These are phyloP conservation scores for Athalia rosae DNA, from an alignment of 2,888 invertebrate species.

Conservation along the genomic window DNA sequence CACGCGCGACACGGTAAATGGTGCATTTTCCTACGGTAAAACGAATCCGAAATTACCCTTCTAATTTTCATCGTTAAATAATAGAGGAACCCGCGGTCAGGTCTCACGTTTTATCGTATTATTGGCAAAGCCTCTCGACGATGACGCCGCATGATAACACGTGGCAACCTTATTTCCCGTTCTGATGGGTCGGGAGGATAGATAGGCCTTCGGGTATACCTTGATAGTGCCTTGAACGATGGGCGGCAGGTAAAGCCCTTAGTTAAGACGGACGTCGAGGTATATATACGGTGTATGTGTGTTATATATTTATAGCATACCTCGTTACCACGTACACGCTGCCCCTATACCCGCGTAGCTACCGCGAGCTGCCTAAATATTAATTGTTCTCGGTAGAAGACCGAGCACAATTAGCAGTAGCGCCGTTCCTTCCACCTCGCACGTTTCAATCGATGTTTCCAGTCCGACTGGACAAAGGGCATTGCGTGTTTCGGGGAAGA, in stretches of 20 bases:
- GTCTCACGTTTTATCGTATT: not conserved
- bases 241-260: not conserved
- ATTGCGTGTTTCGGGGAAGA: slow-evolving; percentile 1
- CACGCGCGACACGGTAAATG: too few relatives aligned
- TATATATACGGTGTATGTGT: not conserved
- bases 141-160: slow-evolving; percentile 15
- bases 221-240: not conserved
- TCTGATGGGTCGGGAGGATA: not conserved
- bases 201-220: not conserved
- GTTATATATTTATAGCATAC: slow-evolving; percentile 1
- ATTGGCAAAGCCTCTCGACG: not conserved
- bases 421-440: not conserved
- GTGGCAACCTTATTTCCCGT: not conserved
- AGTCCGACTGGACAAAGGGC: slow-evolving; percentile 14
- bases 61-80: not conserved
- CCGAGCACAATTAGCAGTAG: slow-evolving; percentile 18
- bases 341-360: not conserved
- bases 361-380: slow-evolving; percentile 2
- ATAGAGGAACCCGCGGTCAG: not conserved
- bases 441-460: slow-evolving; percentile 3
- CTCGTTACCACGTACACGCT: not conserved
- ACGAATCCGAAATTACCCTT: too few relatives aligned
- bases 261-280: not conserved
- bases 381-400: slow-evolving; percentile 22
- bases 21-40: too few relatives aligned